Base-by-base conservation (phyloP, 2,888 invertebrate species). In the Steinernema carpocapsae region DNA sequence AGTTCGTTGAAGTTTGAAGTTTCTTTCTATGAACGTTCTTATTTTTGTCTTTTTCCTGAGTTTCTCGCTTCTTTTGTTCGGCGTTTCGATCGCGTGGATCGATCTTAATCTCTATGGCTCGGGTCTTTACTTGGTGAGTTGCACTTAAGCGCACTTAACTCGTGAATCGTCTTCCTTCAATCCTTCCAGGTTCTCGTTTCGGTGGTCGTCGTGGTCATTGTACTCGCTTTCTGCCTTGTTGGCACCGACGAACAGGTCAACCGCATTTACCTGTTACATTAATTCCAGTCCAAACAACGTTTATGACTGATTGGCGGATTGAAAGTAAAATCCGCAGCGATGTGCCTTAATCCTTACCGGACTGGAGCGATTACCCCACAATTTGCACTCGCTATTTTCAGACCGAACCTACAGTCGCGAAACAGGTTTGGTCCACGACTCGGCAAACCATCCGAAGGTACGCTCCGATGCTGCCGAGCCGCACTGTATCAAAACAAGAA, bases 331-430 rank as follows among this genome's bases (percentile, higher is more conserved):
- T 64, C 64, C 37, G 17, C 19, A 17, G 17, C 29, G 32, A 32
- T 32, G 64, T 26, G 64, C 32, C 64, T 22, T 64, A 64, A 70
- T 73, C 71, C 45, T 26, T 14, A 17, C 26, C 48, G 32, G 32
- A 56, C 56, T n/a, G 52, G n/a, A 22, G 22, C 45, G 59, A 56
- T 29, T 71, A 22, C 56, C 70, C 56, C 14, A 17, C 43, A 19
- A 37, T 37, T 72, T 70, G 45, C 32, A 43, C 19, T 56, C 26
- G 48, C 52, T 71, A 37, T 56, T 56, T 79, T 71, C 76, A 83
- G 82, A 83, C 82, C 24, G 84, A 85, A 75, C 84, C 84, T 59
- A 85, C 85, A 19, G 85, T 85, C 64, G 85, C 85, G 29, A 85
- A 85, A 78, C 83, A 82, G 77, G 82, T 85, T 72, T 84, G 83